Base-by-base conservation (phyloP, 1,140 invertebrate genomes). In the Maniola jurtina region DNA sequence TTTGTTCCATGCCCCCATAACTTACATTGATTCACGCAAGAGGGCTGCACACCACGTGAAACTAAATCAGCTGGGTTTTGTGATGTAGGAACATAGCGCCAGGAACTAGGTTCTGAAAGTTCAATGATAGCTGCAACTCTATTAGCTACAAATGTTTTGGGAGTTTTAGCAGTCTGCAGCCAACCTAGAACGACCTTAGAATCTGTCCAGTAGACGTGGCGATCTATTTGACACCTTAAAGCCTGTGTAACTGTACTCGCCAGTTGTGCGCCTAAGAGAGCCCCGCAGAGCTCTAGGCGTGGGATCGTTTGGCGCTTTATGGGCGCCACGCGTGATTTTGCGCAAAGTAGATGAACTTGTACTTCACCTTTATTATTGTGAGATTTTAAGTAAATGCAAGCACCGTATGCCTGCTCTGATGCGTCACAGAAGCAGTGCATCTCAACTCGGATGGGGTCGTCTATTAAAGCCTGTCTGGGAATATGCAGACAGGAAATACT, bases 171-270 rank as follows among this genome's bases (percentile, higher is more conserved):
- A 2, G 15, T 47, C 5, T 25, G 25, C 35, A 77, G 42, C 72
- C 72, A 75, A 13, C 45, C 66, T 8, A 77, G 35, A 0, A 72
- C 72, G 9, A 72, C 66, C 14, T 59, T 72, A 0, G 75, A 77
- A 14, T 77, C 75, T 42, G 65, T 69, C 68, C 70, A 77, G 34
- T 71, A 68, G 9, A 71, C 16, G 10, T 33, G 14, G 9, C 64
- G 38, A 16, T 64, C 25, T 10, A 40, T 66, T 14, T 11, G 8
- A 42, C 6, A 15, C 3, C 14, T 10, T 36, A 38, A 11, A 11
- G 68, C 14, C 14, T 60, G 36, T 15, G 65, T 2, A 6, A 75
- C 70, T 6, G 63, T 13, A 0, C 61, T 59, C 14, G 10, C 60
- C 8, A 77, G 58, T 0, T 42, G 48, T 55, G 75, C 70, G 13